Evolutionary conservation across 2,797 vertebrate genomes (phyloP), one percentile per base, ranked within the genome.

Genomic region (Lemur catta): DNA sequence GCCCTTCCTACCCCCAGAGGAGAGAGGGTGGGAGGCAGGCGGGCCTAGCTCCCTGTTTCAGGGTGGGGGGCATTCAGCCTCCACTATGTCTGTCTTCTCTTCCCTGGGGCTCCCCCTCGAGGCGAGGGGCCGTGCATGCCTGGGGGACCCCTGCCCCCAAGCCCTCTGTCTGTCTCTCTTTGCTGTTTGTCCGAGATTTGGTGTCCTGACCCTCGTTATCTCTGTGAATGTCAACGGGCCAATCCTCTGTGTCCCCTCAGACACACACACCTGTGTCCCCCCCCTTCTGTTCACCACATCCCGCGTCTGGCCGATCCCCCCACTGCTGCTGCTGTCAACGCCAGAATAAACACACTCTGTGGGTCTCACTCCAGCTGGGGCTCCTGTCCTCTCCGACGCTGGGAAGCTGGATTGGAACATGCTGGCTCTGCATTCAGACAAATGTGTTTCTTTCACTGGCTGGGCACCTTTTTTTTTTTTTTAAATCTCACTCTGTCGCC

Each of bases 51-150:
- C 92, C 88, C 93, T 93, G 95, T 91, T 95, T 97, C 92, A 78
- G 93, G 94, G 84, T 61, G 74, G 95, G 94, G 94, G 89, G 78
- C 85, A 35, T 35, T 89, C 59, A 20, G 93, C 87, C 81, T 94
- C 96, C 87, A 85, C 71, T 85, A 91, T 89, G 89, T 97, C 94
- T 93, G 97, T 97, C 97, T 95, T 75, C 87, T 92, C 89, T 97
- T 88, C 46, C 89, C 88, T 8, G n/a, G 96, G 93, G 87, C 92
- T 96, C 91, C 93, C 82, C 89, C 84, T 95, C 22, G 7, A 91
- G 93, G 82, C 26, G 18, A 96, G 96, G 97, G 92, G 93, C 90
- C 63, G 1, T 98, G 98, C 97, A 97, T 98, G 98, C 97, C 92
- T 96, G 94, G 93, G 97, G 94, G 89, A 93, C 87, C 76, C 94